Evolutionary conservation across 2,888 invertebrate species (phyloP), one percentile per base, ranked within the genome.

Genomic region (Plagodis pulveraria): DNA sequence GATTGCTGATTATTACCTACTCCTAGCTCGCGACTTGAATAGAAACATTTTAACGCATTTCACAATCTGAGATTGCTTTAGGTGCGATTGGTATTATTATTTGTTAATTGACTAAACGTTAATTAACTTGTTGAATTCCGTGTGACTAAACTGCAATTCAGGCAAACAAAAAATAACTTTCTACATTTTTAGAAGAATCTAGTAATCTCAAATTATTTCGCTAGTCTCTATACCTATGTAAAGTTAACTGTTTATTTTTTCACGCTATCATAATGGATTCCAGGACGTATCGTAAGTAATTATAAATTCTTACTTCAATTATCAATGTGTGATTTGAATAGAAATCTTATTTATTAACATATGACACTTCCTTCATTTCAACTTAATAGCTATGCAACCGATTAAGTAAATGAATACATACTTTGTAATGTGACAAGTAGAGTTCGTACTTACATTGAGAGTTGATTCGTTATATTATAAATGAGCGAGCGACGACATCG

Each of bases 381-480:
- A 32, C 46, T 32, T 43, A 10, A 44, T 32, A 42, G 43, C 38
- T 34, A 47, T 41, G 41, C 40, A 53, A 46, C 6, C n/a, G 8
- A 40, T 45, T n/a, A n/a, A 11, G 34, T 42, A 9, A 52, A 38
- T 36, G 5, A 38, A 47, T 47, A 36, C 6, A 50, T 48, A 48
- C n/a, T 41, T n/a, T n/a, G 44, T 50, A 35, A 22, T 50, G 41
- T 41, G n/a, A 35, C 46, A 41, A 9, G 44, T 47, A 22, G 0
- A 43, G 48, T 48, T 6, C 38, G 33, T 66, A 71, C 73, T 70
- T 66, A 71, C 73, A 71, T 70, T 75, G 72, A 61, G 65, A 78
- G 83, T 78, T 74, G 81, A 81, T 78, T 49, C 49, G 62, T 52
- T 59, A n/a, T 55, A 75, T 52, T 59, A n/a, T 55, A 75, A 79